phyloP scores from a whole-genome alignment of 2,113 vertebrate species.

The Uria lomvia region DNA sequence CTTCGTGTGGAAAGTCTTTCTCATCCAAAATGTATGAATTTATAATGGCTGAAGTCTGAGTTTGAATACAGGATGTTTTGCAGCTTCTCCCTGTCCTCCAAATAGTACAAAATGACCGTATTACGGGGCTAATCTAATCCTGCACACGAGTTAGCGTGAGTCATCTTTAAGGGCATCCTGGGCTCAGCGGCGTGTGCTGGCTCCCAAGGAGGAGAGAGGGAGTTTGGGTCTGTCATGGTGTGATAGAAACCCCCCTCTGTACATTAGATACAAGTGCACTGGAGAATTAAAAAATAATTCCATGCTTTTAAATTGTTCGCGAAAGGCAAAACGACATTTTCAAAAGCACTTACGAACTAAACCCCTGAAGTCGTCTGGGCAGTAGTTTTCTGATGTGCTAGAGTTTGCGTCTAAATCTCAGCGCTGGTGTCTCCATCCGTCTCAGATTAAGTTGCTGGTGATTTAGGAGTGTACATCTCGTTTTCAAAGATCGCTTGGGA shows the following conservation, averaged over 20 bases:
- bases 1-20: fast-evolving
- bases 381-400: not conserved
- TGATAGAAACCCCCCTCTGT: not conserved
- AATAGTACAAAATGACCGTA: not conserved
- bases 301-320: not conserved
- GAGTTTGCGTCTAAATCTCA: not conserved
- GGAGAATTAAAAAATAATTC: not conserved
- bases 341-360: not conserved
- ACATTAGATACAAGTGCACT: not conserved
- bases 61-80: not conserved
- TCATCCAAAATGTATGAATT: not conserved
- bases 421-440: not conserved
- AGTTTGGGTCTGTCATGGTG: not conserved
- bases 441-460: not conserved
- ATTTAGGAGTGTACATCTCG: not conserved
- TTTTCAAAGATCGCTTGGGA: not conserved
- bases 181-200: not conserved
- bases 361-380: fast-evolving
- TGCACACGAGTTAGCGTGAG: fast-evolving
- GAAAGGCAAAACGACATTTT: not conserved
- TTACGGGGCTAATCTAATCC: not conserved
- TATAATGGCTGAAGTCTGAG: not conserved
- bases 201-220: not conserved
- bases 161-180: not conserved
- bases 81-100: not conserved